Base-by-base conservation (phyloP, 2,113 vertebrate genomes). In the Pteropus alecto region DNA sequence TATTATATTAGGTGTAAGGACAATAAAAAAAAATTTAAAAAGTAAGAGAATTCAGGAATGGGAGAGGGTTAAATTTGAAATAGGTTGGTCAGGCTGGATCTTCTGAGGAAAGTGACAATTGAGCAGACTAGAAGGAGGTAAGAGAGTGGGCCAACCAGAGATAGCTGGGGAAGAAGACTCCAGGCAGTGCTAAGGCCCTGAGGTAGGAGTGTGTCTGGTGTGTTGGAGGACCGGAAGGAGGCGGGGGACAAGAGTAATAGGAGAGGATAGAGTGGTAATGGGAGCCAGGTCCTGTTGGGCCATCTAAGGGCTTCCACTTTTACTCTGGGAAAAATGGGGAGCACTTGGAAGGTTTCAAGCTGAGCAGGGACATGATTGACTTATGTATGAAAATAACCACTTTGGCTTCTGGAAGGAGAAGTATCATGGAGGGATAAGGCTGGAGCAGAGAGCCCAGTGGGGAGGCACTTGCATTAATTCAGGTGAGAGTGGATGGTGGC, bases 191-290 rank as follows among this genome's bases (percentile, higher is more conserved):
- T 63, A 41, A 38, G 18, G 19, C 58, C 78, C 24, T 38, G 26
- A 74, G 87, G 94, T 61, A 51, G 70, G 58, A 11, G 19, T 30
- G 3, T 46, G n/a, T 3, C 67, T 61, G 54, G 8, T 13, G 10
- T 18, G 38, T 15, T 43, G 22, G 54, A 56, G 51, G 33, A 67
- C 11, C 0, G 0, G 78, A 60, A 54, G 79, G 48, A 58, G 24
- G 38, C 24, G 0, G 1, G 33, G 12, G 22, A 41, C 18, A 22
- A 10, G 13, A 21, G 11, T 8, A 8, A 16, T 2, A 22, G 68
- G 22, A 21, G 76, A 46, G 22, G 26, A 51, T 0, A 21, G 63
- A 84, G 76, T 30, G n/a, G 24, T 22, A 14, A 35, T 12, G 12
- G 26, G 41, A 58, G 2, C 33, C 38, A 43, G 43, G 38, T 48